A percentile compares a stretch with the other conserved stretches of the same genome.
Conservation (phyloP, 2,113 vertebrate species). For the Hiodon tergisus region DNA sequence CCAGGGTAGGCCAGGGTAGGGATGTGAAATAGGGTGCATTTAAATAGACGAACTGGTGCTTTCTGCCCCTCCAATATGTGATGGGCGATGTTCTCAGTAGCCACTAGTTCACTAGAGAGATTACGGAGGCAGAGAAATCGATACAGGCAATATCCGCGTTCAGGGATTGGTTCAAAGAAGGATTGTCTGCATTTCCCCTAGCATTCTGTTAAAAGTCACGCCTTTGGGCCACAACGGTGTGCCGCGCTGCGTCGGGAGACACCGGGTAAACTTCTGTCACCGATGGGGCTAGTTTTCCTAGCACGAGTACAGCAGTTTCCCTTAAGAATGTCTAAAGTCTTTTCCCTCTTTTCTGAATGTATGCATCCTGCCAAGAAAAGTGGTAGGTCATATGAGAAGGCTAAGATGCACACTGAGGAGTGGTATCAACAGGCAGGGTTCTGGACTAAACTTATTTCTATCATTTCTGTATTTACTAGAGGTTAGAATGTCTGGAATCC, state of each 20-base stretch:
- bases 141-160: constrained; percentile 15
- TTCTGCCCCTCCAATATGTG: background rate
- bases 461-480: too few species aligned
- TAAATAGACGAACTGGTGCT: background rate
- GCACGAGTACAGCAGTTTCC: too few species aligned
- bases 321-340: too few species aligned
- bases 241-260: background rate
- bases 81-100: background rate
- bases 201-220: background rate
- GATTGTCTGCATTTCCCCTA: background rate
- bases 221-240: background rate
- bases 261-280: too few species aligned
- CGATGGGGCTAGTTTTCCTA: too few species aligned
- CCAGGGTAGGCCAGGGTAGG: background rate
- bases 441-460: too few species aligned
- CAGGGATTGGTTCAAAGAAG: background rate
- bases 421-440: too few species aligned
- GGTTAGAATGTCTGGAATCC: too few species aligned
- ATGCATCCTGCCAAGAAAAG: too few species aligned
- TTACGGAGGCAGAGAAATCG: constrained; percentile 9
- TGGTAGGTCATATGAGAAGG: too few species aligned
- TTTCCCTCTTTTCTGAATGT: too few species aligned
- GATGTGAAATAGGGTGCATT: background rate
- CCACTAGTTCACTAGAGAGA: constrained; percentile 8
- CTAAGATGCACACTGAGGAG: too few species aligned